These are phyloP conservation scores for Cotesia chilonis DNA, from an alignment of 1,140 invertebrate genomes.

Conservation along the genomic window DNA sequence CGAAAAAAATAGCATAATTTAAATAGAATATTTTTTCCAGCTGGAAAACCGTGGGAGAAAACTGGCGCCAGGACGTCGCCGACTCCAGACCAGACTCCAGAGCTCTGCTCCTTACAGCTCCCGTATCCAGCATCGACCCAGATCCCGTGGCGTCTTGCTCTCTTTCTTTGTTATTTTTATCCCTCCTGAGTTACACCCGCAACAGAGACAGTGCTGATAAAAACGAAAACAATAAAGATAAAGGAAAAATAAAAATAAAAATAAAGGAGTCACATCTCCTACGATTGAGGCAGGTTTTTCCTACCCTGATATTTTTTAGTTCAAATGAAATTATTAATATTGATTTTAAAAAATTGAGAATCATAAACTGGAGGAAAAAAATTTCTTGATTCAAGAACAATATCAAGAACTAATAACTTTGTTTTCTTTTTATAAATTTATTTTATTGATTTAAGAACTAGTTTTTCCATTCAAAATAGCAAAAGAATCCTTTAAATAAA, in stretches of 20 bases:
- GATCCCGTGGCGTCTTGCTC: constrained; percentile 51
- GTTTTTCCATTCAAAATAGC: too few relatives aligned
- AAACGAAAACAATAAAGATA: not conserved
- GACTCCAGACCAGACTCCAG: constrained; percentile 47
- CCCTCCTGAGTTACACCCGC: constrained; percentile 39
- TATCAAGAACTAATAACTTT: too few relatives aligned
- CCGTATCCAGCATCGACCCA: constrained; percentile 58
- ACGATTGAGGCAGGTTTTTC: constrained; percentile 24
- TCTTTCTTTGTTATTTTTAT: constrained; percentile 44
- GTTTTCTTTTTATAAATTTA: too few relatives aligned
- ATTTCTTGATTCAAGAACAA: too few relatives aligned
- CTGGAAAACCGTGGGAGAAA: constrained; percentile 54
- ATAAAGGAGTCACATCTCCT: too few relatives aligned
- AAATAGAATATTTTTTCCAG: constrained; percentile 29
- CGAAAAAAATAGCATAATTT: too few relatives aligned
- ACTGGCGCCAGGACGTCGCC: constrained; percentile 60
- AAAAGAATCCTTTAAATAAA: too few relatives aligned
- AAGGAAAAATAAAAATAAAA: too few relatives aligned
- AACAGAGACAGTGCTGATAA: not conserved
- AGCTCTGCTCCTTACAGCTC: constrained; percentile 23
- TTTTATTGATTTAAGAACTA: too few relatives aligned
- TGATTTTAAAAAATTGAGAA: too few relatives aligned
- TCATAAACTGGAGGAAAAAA: too few relatives aligned
- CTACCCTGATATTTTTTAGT: constrained; percentile 2
- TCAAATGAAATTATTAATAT: too few relatives aligned